A percentile compares a stretch with the other conserved stretches of the same genome.
Conservation (phyloP, 2,888 invertebrate species). For the Melikaiella ostensackeni region DNA sequence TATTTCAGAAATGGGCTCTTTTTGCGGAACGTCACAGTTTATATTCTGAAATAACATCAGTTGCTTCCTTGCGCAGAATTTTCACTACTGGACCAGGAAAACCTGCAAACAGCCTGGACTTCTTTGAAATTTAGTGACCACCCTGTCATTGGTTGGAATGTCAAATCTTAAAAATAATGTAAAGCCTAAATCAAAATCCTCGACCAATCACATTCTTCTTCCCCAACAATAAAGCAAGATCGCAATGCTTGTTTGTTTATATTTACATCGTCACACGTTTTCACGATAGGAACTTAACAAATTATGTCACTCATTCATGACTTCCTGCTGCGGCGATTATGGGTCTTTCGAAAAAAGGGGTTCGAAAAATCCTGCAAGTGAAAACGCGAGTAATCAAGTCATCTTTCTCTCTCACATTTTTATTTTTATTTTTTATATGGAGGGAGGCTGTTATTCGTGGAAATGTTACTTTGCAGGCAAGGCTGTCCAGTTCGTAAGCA, state of each 20-base stretch:
- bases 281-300: not conserved
- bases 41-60: too few relatives aligned
- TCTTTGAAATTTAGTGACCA: too few relatives aligned
- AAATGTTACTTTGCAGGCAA: constrained; percentile 30
- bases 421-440: not conserved
- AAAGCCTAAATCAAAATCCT: not conserved
- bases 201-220: too few relatives aligned
- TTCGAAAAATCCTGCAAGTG: not conserved
- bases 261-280: constrained; percentile 16
- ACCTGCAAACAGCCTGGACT: too few relatives aligned
- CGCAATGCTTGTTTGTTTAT: constrained; percentile 10
- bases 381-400: constrained; percentile 9
- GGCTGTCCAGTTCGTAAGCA: constrained; percentile 35
- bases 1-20: too few relatives aligned
- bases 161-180: not conserved
- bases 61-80: too few relatives aligned
- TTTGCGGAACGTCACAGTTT: too few relatives aligned
- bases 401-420: constrained; percentile 2
- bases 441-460: constrained; percentile 20
- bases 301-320: constrained; percentile 22
- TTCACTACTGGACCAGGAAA: too few relatives aligned
- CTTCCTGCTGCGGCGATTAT: constrained; percentile 23
- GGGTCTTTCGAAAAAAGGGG: not conserved
- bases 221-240: constrained; percentile 2
- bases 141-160: not conserved